Percentiles rank a stretch among this genome's conserved stretches.
phyloP scores from a whole-genome alignment of 2,113 vertebrate genomes.

The Tupaia tana region DNA sequence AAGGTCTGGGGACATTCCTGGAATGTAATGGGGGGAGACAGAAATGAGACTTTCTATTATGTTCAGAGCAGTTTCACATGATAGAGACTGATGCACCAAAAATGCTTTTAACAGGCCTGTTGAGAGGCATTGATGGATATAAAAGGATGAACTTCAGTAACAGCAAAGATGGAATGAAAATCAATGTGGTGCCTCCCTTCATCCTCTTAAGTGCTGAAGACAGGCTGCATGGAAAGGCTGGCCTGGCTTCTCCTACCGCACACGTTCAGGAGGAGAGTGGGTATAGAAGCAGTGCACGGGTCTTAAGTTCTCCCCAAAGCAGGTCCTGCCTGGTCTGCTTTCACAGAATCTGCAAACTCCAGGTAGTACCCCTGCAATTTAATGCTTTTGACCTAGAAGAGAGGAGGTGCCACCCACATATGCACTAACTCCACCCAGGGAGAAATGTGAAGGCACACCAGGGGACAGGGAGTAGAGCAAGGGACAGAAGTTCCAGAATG shows the following conservation, averaged over 20 bases:
- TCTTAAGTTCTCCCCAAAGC: background rate
- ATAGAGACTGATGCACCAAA: background rate
- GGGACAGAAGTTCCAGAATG: background rate
- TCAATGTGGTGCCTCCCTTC: background rate
- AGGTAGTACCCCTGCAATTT: background rate
- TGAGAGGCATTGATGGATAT: background rate
- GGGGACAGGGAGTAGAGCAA: background rate
- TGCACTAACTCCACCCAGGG: background rate
- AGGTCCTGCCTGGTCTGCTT: background rate
- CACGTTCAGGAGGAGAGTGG: background rate
- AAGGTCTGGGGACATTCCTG: slow-evolving; percentile 9
- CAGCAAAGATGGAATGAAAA: slow-evolving; percentile 1
- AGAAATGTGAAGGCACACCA: background rate
- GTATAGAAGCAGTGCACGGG: background rate
- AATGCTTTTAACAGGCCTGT: slow-evolving; percentile 6
- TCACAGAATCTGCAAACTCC: background rate
- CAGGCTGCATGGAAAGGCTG: background rate
- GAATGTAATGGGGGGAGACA: background rate
- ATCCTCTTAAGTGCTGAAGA: background rate
- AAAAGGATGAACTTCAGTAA: slow-evolving; percentile 7
- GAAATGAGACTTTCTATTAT: background rate
- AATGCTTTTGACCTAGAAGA: background rate
- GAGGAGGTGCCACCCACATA: background rate
- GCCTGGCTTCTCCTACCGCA: background rate
- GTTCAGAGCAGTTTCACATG: background rate